Evolutionary conservation across 1,140 invertebrate genomes (phyloP), one percentile per base, ranked within the genome.

Genomic region (Mamestra configurata): DNA sequence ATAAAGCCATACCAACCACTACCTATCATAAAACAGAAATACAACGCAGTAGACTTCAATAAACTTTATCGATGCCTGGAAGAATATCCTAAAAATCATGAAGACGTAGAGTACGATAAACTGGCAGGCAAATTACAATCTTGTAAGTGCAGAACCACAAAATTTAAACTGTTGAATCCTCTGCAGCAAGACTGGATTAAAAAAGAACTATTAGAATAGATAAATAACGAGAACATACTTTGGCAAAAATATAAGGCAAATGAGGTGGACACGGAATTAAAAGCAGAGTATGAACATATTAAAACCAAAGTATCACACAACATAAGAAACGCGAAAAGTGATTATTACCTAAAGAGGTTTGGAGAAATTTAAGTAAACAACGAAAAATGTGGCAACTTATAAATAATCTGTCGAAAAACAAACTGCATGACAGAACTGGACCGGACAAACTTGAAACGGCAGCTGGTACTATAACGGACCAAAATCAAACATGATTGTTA

Each of bases 151-250:
- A 81, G 31, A 40, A 68, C 68, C 4, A 35, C n/a, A 22, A 84
- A 77, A 79, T 31, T 7, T 8, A 80, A 77, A 73, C 66, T 80
- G 27, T 24, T 79, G 68, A 82, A 84, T 31, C 59, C 64, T 53
- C 81, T 77, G 0, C 61, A 31, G 53, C 37, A 73, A 49, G 78
- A 84, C 18, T 84, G 77, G 83, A 84, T 82, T 31, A 82, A 80
- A 35, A 80, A 82, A 71, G 53, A 80, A 0, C 68, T 84, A 8
- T 57, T 84, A 53, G 2, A 72, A 20, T 13, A 22, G n/a, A 84
- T 84, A 18, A 68, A 77, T 27, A 46, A 59, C 8, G 35, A 66
- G 66, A 81, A 84, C 40, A 24, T 15, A 53, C 10, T 80, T 10
- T 80, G 79, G 61, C 20, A 77, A 0, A n/a, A 76, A 20, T 20